Base-by-base conservation (phyloP, 1,140 invertebrate genomes). In the Fopius arisanus region DNA sequence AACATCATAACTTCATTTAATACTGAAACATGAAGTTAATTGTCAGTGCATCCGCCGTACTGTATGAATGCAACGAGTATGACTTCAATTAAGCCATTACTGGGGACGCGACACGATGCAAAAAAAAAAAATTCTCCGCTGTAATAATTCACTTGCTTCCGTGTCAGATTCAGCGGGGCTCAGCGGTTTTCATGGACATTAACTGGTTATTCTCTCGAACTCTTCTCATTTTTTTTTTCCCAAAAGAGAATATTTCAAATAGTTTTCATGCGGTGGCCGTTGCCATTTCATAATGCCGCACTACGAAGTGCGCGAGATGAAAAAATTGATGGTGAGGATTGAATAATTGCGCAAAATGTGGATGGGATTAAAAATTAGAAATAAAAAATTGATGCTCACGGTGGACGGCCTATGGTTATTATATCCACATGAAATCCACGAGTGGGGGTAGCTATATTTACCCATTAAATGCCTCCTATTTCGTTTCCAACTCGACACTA, bases 31-130 rank as follows among this genome's bases (percentile, higher is more conserved):
- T 26, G 28, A 41, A 59, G 41, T 71, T 71, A 63, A 71, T 71
- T 63, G 54, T 71, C 21, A 71, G 54, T 59, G 19, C 54, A 59
- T 59, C 54, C 54, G 54, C 21, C 10, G 4, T 28, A 21, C 54
- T 59, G 3, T 26, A 59, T 28, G 23, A 26, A 59, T 14, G 26
- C 54, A 26, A 71, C 9, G 28, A 71, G 69, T 63, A 59, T 71
- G 69, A 37, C 62, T 72, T 43, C 70, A 72, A 72, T 72, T 72
- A 72, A 65, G 66, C 62, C 70, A 65, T 72, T 51, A 66, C 63
- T 40, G 16, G 59, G 2, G 40, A 65, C 28, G 28, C 62, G 62
- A 65, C 26, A 29, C 29, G 43, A 48, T 21, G 40, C 7, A 48
- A 31, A 41, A 70, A 48, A 40, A 66, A 28, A 29, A 66, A 72